These are phyloP conservation scores for Buceros bicornis DNA, from an alignment of 2,797 vertebrate species.

Conservation along the genomic window DNA sequence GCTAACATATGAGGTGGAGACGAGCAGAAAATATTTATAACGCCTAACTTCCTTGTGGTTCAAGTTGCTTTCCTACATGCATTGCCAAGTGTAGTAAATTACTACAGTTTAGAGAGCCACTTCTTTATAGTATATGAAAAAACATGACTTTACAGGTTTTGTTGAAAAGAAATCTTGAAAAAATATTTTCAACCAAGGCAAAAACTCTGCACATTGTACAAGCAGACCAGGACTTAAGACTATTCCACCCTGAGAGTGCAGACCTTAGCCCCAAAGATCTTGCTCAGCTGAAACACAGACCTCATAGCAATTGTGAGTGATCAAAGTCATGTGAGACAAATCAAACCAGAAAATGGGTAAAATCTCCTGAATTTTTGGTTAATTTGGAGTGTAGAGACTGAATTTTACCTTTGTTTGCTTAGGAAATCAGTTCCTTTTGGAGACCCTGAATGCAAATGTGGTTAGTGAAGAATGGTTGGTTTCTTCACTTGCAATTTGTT, in stretches of 20 bases:
- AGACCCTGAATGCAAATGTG: background rate
- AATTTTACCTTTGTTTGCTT: background rate
- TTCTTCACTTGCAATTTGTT: background rate
- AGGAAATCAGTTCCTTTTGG: background rate
- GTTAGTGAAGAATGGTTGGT: background rate
- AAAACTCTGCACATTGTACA: accelerated
- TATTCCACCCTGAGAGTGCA: background rate
- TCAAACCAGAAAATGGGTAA: background rate
- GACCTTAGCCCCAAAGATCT: background rate
- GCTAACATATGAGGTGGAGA: accelerated
- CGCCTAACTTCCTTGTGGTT: background rate
- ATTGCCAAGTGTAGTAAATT: slow-evolving; percentile 21
- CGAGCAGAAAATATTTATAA: background rate
- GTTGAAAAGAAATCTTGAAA: background rate
- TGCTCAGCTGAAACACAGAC: background rate
- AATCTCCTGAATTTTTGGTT: background rate
- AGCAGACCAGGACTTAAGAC: accelerated
- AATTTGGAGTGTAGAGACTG: background rate
- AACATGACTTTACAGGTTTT: background rate
- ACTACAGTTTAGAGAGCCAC: background rate
- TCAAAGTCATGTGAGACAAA: background rate
- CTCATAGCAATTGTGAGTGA: background rate
- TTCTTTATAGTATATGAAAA: background rate
- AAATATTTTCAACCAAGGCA: background rate
- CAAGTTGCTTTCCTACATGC: background rate